Evolutionary conservation across 2,113 vertebrate genomes (phyloP).

Genomic region (Typhlomys cinereus): DNA sequence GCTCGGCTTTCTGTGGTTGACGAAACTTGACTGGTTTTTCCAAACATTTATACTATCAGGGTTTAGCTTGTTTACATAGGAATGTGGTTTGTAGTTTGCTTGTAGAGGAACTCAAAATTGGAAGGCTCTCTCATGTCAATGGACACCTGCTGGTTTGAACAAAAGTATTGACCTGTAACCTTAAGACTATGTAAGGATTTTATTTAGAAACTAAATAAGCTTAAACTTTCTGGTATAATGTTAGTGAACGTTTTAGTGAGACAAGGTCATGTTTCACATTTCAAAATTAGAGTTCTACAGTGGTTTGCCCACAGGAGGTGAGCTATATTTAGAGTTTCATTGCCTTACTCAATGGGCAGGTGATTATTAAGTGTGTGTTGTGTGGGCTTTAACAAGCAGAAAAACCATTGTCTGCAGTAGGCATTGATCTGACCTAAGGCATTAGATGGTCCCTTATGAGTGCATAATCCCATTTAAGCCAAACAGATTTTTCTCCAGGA

Average conservation of each 20-base stretch:
- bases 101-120: neutral
- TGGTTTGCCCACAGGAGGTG: neutral
- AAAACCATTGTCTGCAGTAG: neutral
- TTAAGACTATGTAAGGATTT: neutral
- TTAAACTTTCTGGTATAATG: neutral
- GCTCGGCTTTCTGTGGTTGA: neutral
- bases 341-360: neutral
- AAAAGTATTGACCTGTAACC: neutral
- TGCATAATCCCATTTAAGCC: neutral
- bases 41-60: neutral
- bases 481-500: neutral
- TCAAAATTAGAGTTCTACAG: neutral
- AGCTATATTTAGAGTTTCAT: neutral
- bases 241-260: neutral
- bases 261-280: neutral
- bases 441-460: neutral
- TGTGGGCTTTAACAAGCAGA: neutral
- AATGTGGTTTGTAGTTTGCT: neutral
- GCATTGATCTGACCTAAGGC: conserved; percentile 5
- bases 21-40: neutral
- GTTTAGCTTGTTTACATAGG: neutral
- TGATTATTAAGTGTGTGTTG: neutral
- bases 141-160: neutral
- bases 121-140: neutral
- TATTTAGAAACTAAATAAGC: neutral